Conservation (phyloP, 92 coral and sea anemone genomes). For the Actinernus sp. region DNA sequence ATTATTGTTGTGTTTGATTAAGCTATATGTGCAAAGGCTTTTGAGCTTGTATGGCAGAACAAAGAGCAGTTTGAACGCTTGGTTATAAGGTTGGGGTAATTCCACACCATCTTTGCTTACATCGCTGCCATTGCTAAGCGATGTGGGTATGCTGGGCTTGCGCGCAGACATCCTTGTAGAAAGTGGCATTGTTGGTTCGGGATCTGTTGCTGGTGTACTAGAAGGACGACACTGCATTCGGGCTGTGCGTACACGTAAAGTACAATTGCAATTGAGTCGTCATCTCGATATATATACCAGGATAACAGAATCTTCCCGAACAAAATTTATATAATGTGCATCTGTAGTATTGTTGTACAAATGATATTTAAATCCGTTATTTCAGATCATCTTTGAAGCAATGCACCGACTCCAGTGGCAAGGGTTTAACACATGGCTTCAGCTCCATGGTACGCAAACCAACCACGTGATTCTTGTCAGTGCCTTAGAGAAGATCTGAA, state of each 20-base stretch:
- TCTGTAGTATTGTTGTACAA: too few relatives aligned
- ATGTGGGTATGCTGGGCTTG: constrained; percentile 65
- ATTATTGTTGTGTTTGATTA: too few relatives aligned
- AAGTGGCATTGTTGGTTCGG: constrained; percentile 54
- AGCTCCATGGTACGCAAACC: constrained; percentile 13
- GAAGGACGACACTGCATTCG: constrained; percentile 70
- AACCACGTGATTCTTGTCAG: constrained; percentile 25
- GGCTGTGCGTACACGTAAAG: constrained; percentile 43
- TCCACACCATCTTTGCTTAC: constrained; percentile 60
- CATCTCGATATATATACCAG: too few relatives aligned
- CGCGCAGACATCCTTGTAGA: constrained; percentile 63
- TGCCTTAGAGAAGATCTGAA: constrained; percentile 38
- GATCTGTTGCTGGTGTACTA: constrained; percentile 55
- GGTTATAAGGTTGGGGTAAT: constrained; percentile 62
- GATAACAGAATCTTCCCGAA: too few relatives aligned
- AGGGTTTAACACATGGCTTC: constrained; percentile 54
- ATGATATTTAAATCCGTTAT: too few relatives aligned
- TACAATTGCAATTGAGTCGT: too few relatives aligned
- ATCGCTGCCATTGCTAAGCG: constrained; percentile 64
- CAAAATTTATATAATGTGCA: too few relatives aligned
- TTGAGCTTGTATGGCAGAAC: constrained; percentile 69
- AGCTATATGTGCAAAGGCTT: constrained; percentile 66
- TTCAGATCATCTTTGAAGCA: constrained; percentile 58
- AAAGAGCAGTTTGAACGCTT: constrained; percentile 31
- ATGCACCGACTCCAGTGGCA: too few relatives aligned